Evolutionary conservation across 2,888 invertebrate species (phyloP).

Genomic region (Chironomus tentans): DNA sequence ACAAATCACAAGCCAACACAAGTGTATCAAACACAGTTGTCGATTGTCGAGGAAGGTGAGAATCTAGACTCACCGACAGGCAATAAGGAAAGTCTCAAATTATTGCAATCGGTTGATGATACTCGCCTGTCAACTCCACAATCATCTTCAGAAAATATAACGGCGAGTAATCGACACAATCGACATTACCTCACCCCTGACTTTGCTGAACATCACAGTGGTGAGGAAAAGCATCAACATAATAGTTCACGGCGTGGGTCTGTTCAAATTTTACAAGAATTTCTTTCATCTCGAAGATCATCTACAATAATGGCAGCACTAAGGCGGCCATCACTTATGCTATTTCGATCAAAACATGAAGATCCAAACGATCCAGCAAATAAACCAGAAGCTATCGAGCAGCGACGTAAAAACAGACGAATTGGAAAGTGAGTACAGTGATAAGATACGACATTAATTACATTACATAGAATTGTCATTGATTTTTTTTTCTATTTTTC

Average conservation of each 20-base stretch:
- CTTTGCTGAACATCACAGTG: not conserved
- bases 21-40: not conserved
- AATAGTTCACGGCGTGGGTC: slow-evolving; percentile 37
- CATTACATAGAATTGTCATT: not conserved
- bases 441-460: not conserved
- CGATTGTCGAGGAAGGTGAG: slow-evolving; percentile 21
- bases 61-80: not conserved
- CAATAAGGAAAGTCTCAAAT: not conserved
- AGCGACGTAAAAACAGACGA: slow-evolving; percentile 40
- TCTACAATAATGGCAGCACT: slow-evolving; percentile 56
- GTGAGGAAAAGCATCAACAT: not conserved
- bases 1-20: not conserved
- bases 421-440: slow-evolving; percentile 43
- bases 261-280: slow-evolving; percentile 36
- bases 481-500: not conserved
- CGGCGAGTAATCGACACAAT: not conserved
- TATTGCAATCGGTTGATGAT: not conserved
- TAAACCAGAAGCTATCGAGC: slow-evolving; percentile 33
- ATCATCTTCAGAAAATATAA: slow-evolving; percentile 1
- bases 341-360: slow-evolving; percentile 30
- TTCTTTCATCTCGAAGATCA: slow-evolving; percentile 45
- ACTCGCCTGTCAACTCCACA: not conserved
- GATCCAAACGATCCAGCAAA: slow-evolving; percentile 31
- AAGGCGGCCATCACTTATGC: slow-evolving; percentile 43
- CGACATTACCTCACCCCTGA: not conserved